These are phyloP conservation scores for Melanotaenia duboulayi DNA, from an alignment of 2,113 vertebrate species.

Conservation along the genomic window DNA sequence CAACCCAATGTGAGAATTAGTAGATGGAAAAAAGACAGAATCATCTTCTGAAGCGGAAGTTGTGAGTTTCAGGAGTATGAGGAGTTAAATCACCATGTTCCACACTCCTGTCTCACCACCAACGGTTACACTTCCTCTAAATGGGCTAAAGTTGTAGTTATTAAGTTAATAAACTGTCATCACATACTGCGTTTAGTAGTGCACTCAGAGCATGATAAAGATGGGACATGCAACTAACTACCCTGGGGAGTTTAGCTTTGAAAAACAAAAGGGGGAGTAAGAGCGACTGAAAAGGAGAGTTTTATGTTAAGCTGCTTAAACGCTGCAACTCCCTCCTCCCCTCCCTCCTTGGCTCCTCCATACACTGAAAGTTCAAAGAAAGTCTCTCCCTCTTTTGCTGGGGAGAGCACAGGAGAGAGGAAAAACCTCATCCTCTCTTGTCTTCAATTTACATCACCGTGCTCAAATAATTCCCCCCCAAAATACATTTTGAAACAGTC, in stretches of 20 bases:
- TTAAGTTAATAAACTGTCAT: not conserved
- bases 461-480: not conserved
- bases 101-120: too few relatives aligned
- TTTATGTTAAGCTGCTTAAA: constrained; percentile 45
- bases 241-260: constrained; percentile 1
- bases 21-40: too few relatives aligned
- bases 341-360: constrained; percentile 11
- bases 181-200: not conserved
- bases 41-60: too few relatives aligned
- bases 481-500: not conserved
- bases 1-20: too few relatives aligned
- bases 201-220: not conserved
- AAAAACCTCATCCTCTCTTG: constrained; percentile 34
- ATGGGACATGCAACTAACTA: not conserved
- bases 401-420: constrained; percentile 44
- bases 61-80: too few relatives aligned
- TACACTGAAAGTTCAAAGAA: constrained; percentile 15
- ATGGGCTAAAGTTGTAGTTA: not conserved
- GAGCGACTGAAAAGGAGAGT: constrained; percentile 35
- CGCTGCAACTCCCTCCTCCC: constrained; percentile 4
- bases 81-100: too few relatives aligned
- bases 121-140: not conserved
- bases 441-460: not conserved
- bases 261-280: not conserved
- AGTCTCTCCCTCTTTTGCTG: constrained; percentile 59